These are phyloP conservation scores for Ophiodon elongatus DNA, from an alignment of 2,113 vertebrate species.

Conservation along the genomic window DNA sequence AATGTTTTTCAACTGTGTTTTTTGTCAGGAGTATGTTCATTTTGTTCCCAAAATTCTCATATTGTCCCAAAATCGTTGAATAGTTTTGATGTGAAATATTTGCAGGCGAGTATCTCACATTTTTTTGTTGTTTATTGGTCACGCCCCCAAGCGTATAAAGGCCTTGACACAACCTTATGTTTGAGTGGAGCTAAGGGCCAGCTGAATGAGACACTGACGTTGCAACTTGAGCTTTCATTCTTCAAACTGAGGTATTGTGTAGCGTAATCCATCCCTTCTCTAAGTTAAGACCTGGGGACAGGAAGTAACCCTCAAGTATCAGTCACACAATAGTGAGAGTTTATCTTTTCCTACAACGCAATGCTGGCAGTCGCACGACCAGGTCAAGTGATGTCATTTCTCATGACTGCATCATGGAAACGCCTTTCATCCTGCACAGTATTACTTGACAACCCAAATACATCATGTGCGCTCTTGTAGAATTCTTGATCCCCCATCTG, in stretches of 20 bases:
- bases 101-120: not conserved
- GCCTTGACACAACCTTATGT: not conserved
- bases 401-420: not conserved
- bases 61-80: not conserved
- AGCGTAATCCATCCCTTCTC: slow-evolving; percentile 20
- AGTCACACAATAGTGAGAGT: not conserved
- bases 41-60: too few relatives aligned
- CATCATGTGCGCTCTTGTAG: not conserved
- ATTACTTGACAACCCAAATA: not conserved
- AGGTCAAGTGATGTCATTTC: not conserved
- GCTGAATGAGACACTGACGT: not conserved
- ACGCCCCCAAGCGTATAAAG: not conserved
- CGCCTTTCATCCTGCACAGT: not conserved
- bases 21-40: too few relatives aligned
- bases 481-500: not conserved
- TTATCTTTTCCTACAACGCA: not conserved
- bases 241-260: slow-evolving; percentile 30
- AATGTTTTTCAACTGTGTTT: too few relatives aligned
- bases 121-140: not conserved
- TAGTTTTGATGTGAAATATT: not conserved
- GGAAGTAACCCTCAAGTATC: slow-evolving; percentile 20
- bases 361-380: not conserved
- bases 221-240: slow-evolving; percentile 25
- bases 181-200: not conserved
- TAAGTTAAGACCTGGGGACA: slow-evolving; percentile 19